Evolutionary conservation across 2,797 vertebrate species (phyloP), one percentile per base, ranked within the genome.

Genomic region (Harpagifer antarcticus): DNA sequence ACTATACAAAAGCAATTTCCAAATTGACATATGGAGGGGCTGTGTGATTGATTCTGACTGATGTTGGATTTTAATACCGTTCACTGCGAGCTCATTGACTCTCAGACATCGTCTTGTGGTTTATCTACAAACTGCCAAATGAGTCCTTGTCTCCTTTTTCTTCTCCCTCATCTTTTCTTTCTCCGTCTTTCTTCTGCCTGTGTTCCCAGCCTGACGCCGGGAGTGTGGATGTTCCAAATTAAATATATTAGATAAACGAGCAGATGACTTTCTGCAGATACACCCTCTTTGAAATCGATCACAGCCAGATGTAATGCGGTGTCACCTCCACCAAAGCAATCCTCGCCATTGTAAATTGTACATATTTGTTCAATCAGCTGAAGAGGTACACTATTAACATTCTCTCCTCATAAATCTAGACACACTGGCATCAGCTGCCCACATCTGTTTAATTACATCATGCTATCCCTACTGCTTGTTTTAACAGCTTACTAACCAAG

Each of bases 1-100:
- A 93, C 91, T 86, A 88, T 89, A 88, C 88, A 89, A 93, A 93
- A 89, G 86, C 93, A 93, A 95, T 95, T 94, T 93, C 87, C 93
- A 91, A 92, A 94, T 93, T 91, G 93, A 93, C 94, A 86, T 90
- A 90, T 86, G 79, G 89, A 93, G 90, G 86, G 84, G 75, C 86
- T 56, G 6, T 17, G 90, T 91, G 93, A 95, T 94, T 94, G 93
- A 96, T 95, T 92, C 90, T 74, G 93, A 94, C 89, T 88, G 92
- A 87, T 72, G 68, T 71, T 88, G 89, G 91, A 88, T 93, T 94
- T 94, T 94, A 94, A 95, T 94, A 92, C 89, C 89, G 45, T 93
- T 91, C 89, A 76, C 91, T 54, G 67, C n/a, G 48, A 87, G 89
- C 92, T 94, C 91, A 95, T 95, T 92, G 93, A 94, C 93, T 92